These are phyloP conservation scores for Eleginops maclovinus DNA, from an alignment of 2,113 vertebrate genomes.

Conservation along the genomic window DNA sequence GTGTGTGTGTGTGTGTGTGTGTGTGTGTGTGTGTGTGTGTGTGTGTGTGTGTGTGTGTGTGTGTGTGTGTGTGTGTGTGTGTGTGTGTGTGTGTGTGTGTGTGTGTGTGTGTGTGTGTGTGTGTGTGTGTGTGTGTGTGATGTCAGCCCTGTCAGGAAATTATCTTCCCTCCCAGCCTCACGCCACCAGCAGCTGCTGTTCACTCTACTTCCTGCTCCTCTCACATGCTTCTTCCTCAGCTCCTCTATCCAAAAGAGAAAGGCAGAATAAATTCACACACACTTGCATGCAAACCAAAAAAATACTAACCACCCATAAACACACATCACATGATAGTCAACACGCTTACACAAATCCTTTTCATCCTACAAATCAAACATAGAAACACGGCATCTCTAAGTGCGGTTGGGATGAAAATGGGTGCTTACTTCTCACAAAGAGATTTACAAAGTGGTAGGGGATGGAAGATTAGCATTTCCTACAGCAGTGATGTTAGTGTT, in stretches of 20 bases:
- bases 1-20: background rate
- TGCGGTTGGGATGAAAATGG: constrained; percentile 19
- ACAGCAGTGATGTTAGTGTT: constrained; percentile 22
- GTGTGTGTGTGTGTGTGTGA: background rate
- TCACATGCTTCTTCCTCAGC: constrained; percentile 18
- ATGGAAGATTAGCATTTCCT: constrained; percentile 69
- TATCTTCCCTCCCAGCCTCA: constrained; percentile 53
- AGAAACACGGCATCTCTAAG: constrained; percentile 16
- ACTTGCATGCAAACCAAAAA: background rate
- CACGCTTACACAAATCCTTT: constrained; percentile 3
- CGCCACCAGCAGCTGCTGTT: constrained; percentile 44
- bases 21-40: constrained; percentile 3
- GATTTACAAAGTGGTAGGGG: constrained; percentile 45
- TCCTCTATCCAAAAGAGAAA: constrained; percentile 17
- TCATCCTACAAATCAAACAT: constrained; percentile 8
- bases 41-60: background rate
- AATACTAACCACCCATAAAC: constrained; percentile 1
- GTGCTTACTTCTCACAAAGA: constrained; percentile 58
- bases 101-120: background rate
- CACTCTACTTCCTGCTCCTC: constrained; percentile 20
- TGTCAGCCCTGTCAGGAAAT: constrained; percentile 55
- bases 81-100: background rate
- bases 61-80: background rate
- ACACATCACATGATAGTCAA: background rate
- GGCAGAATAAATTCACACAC: background rate